Percentiles rank a stretch among this genome's conserved stretches.
phyloP scores from a whole-genome alignment of 2,888 invertebrate species.

The Coelinius sp. region DNA sequence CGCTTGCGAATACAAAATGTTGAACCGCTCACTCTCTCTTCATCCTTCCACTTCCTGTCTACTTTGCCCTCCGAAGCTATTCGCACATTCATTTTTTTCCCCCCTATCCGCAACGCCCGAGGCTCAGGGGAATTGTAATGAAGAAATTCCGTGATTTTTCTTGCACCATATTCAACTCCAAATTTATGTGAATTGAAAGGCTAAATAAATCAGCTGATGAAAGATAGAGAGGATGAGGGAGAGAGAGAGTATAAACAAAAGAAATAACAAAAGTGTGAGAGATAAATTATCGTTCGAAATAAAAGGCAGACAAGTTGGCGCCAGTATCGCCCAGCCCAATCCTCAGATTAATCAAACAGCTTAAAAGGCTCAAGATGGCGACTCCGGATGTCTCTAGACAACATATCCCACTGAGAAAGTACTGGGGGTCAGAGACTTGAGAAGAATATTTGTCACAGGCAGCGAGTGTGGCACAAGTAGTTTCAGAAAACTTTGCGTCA shows the following conservation, averaged over 20 bases:
- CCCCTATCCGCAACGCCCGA: conserved; percentile 8
- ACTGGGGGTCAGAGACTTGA: background rate
- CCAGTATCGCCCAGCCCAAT: conserved; percentile 7
- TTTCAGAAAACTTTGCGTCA: background rate
- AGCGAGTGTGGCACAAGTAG: background rate
- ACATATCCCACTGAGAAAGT: background rate
- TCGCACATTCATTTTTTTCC: conserved; percentile 32
- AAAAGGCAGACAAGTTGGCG: conserved; percentile 13
- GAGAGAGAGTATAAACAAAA: background rate
- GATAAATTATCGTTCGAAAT: conserved; percentile 12
- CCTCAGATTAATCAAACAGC: conserved; percentile 19
- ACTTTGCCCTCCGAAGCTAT: conserved; percentile 33
- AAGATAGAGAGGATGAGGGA: background rate
- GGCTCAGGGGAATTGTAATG: conserved; percentile 3
- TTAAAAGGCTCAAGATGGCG: conserved; percentile 27
- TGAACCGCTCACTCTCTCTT: conserved; percentile 22
- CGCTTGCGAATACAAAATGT: conserved; percentile 36
- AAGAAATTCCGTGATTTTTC: conserved; percentile 4
- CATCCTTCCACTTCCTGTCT: conserved; percentile 30
- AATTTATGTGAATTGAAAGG: conserved; percentile 10
- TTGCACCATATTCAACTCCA: background rate
- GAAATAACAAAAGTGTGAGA: background rate
- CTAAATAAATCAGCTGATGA: background rate
- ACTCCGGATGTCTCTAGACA: background rate
- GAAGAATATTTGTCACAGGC: background rate